Base-by-base conservation (phyloP, 2,797 vertebrate species). In the Pantherophis vulpinus region DNA sequence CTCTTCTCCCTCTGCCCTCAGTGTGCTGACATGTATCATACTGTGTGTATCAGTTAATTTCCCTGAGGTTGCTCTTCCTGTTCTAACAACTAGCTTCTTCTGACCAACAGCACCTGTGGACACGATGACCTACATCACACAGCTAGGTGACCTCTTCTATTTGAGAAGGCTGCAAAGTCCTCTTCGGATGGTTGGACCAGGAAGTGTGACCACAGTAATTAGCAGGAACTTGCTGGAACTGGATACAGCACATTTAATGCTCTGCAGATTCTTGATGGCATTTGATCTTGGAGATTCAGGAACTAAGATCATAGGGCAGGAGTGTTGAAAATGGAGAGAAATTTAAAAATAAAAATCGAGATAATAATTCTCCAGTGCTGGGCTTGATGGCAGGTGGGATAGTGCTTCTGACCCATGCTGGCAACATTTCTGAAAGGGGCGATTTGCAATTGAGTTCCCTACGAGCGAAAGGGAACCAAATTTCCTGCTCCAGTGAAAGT, bases 171-270 rank as follows among this genome's bases (percentile, higher is more conserved):
- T 96, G 90, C 94, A 96, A 94, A 95, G 97, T 95, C 93, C 94
- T 96, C 95, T 95, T 95, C 83, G 86, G 96, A 97, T 97, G 95
- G 96, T 96, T 97, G 97, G 96, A 97, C 97, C 97, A 97, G 97
- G 97, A 98, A 97, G 97, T 98, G 98, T 98, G 98, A 98, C 98
- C 97, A 96, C 96, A 98, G 97, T 97, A 97, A 98, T 98, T 98
- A 98, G 97, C 97, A 95, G 95, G 86, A 95, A 94, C 94, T 94
- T 97, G 95, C 95, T 94, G 95, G 96, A 87, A 91, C 92, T 95
- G 95, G 97, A 91, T 90, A 91, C 59, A 95, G 95, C 93, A 93
- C 54, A 60, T 96, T 96, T 95, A 93, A 96, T 93, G 92, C 92
- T 93, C 93, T 94, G 60, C 95, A 94, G 94, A 92, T 94, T 95